Conservation (phyloP, 2,888 invertebrate genomes). For the Plutella xylostella region DNA sequence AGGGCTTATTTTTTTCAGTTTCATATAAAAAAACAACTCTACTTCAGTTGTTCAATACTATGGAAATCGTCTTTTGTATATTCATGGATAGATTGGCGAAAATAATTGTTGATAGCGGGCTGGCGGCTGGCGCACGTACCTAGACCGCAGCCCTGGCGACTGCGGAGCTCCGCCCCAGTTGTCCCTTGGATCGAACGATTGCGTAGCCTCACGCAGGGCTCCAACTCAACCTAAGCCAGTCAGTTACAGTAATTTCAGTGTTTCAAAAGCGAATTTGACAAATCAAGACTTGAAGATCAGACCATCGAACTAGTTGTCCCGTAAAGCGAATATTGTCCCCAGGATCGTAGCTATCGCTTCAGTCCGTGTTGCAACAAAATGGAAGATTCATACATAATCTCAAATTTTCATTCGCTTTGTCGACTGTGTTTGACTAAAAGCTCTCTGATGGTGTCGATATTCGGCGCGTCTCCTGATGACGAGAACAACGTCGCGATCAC, state of each 20-base stretch:
- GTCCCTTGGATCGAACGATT: slow-evolving; percentile 64
- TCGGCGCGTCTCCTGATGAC: slow-evolving; percentile 66
- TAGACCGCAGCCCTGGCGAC: too few relatives aligned
- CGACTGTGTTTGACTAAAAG: slow-evolving; percentile 75
- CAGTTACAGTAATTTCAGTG: slow-evolving; percentile 1
- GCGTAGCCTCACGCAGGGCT: slow-evolving; percentile 47
- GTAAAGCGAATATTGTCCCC: slow-evolving; percentile 25
- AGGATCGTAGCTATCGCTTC: not conserved
- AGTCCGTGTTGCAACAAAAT: slow-evolving; percentile 35
- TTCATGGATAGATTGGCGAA: too few relatives aligned
- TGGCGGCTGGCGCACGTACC: too few relatives aligned
- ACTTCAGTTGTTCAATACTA: too few relatives aligned
- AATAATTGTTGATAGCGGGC: too few relatives aligned
- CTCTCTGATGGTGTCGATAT: slow-evolving; percentile 73
- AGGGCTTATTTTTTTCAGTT: too few relatives aligned
- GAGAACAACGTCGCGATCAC: slow-evolving; percentile 55
- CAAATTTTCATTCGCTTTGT: slow-evolving; percentile 74
- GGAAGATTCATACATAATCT: slow-evolving; percentile 67
- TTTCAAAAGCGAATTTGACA: slow-evolving; percentile 29
- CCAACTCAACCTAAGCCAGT: not conserved
- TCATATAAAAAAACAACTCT: too few relatives aligned
- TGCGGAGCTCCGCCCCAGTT: slow-evolving; percentile 41
- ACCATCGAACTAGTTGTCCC: too few relatives aligned
- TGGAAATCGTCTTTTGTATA: too few relatives aligned
- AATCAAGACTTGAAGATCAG: too few relatives aligned